A percentile compares a stretch with the other conserved stretches of the same genome.
Conservation (phyloP, 1,140 invertebrate genomes). For the Lasioglossum albipes region DNA sequence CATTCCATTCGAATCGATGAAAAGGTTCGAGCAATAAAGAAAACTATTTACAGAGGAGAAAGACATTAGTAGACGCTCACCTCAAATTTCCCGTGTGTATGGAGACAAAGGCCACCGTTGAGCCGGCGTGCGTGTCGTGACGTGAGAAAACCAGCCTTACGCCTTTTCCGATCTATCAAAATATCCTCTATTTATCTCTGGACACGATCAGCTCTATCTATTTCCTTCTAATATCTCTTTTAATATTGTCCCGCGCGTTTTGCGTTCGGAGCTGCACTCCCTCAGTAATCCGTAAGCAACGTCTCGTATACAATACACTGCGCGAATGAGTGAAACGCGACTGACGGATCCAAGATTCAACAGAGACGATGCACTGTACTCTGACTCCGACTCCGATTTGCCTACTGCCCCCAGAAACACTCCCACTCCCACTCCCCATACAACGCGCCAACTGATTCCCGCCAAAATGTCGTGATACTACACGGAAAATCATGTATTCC, state of each 20-base stretch:
- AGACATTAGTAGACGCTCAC: conserved; percentile 32
- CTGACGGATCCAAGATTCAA: conserved; percentile 24
- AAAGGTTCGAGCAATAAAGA: neutral
- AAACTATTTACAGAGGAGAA: conserved; percentile 12
- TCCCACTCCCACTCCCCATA: conserved; percentile 39
- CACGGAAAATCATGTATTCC: neutral
- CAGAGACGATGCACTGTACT: conserved; percentile 39
- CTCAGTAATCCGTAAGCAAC: neutral
- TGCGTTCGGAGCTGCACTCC: neutral
- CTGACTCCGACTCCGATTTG: too few relatives aligned
- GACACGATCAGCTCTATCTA: neutral
- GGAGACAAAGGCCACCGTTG: conserved; percentile 47
- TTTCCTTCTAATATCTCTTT: conserved; percentile 13
- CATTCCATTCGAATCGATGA: neutral
- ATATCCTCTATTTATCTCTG: neutral
- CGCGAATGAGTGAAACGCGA: conserved; percentile 42
- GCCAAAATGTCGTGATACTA: conserved; percentile 44
- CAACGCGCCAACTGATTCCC: conserved; percentile 45
- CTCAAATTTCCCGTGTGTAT: conserved; percentile 33
- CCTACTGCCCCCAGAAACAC: conserved; percentile 17
- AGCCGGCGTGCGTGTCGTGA: conserved; percentile 45
- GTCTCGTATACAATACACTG: conserved; percentile 1
- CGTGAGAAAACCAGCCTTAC: neutral
- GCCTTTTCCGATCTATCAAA: neutral
- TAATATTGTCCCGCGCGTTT: conserved; percentile 1